Evolutionary conservation across 2,888 invertebrate genomes (phyloP), one percentile per base, ranked within the genome.

Genomic region (Phorcus lineatus): DNA sequence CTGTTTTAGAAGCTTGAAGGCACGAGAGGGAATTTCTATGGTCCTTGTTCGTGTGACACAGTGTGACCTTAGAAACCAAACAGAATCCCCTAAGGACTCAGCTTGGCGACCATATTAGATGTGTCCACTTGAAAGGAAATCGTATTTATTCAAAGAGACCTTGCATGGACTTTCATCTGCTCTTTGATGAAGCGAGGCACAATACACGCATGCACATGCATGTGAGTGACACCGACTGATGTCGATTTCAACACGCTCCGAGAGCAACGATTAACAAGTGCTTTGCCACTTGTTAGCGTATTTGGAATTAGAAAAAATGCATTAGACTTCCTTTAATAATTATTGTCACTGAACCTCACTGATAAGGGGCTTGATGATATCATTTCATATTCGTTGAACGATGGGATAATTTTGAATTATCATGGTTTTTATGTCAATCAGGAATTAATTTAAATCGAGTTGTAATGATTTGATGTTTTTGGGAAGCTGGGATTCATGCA

Each of bases 91-190:
- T 28, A 24, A 62, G 62, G 62, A 62, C 24, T 28, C 62, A 24
- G 70, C n/a, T 70, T 22, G 70, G 16, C 36, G 28, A 16, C 70
- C 28, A 70, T 70, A 70, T 40, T 36, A 40, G 70, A 19, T 36
- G 70, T 62, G 62, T 70, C 40, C 70, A 36, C 70, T 70, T 70
- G 70, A 70, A 70, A 31, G 36, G 70, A 40, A 19, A 31, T 36
- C 70, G 19, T 70, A 31, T 70, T 70, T 70, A 70, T 70, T 70
- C 70, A 70, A 36, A 70, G 31, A 36, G 70, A 70, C 40, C 36
- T 36, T n/a, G 40, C 40, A n/a, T 36, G 19, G 70, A 70, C 70
- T 70, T 70, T 70, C 70, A 70, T 70, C 36, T 70, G 70, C 40
- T 70, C 70, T 70, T 70, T 70, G 70, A 70, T 70, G 70, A 19